Percentiles rank a stretch among this genome's conserved stretches.
These are phyloP conservation scores for Heliconius cydno DNA, from an alignment of 2,888 invertebrate genomes.

Conservation along the genomic window DNA sequence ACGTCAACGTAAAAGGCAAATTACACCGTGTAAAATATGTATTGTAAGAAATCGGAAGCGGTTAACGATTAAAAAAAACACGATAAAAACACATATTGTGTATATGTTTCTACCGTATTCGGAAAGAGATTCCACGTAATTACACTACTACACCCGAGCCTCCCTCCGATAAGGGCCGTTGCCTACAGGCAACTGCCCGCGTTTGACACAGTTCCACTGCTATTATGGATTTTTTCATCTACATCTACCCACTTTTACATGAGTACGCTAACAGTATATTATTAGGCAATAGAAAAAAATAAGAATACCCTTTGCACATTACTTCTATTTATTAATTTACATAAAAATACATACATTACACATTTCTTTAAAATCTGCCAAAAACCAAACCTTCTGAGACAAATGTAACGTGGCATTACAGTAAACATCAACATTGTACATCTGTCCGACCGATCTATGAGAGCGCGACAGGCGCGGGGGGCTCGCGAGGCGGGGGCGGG, in stretches of 20 bases:
- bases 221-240: too few species aligned
- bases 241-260: too few species aligned
- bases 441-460: constrained; percentile 58
- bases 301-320: neutral
- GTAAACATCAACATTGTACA: neutral
- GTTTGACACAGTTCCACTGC: too few species aligned
- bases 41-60: neutral
- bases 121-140: too few species aligned
- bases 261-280: too few species aligned
- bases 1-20: neutral
- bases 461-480: constrained; percentile 77
- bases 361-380: neutral
- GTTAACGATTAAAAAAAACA: too few species aligned
- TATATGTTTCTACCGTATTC: too few species aligned
- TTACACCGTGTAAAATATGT: neutral
- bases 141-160: too few species aligned
- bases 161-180: too few species aligned
- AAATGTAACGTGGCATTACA: neutral
- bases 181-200: too few species aligned
- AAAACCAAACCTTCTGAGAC: neutral
- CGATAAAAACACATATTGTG: too few species aligned
- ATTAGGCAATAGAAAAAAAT: too few species aligned
- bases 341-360: neutral
- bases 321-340: neutral
- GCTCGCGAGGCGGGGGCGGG: constrained; percentile 57